Percentiles rank a stretch among this genome's conserved stretches.
Evolutionary conservation across 2,113 vertebrate species (phyloP).

Genomic region (Mesocricetus auratus): DNA sequence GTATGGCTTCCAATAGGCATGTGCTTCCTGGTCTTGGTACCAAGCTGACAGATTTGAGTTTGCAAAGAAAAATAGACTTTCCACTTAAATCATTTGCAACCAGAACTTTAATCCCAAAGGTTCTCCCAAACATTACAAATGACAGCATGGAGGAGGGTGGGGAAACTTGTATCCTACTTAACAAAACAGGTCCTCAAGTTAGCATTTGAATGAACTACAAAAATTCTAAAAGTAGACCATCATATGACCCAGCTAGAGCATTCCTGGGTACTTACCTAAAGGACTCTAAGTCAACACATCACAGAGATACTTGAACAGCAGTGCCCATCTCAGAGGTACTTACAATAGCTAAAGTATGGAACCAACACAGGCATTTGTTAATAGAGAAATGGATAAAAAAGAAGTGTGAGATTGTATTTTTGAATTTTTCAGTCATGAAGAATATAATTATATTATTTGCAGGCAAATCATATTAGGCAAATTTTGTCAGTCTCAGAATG

Average conservation of each 20-base stretch:
- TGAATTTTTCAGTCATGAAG: neutral
- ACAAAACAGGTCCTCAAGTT: conserved; percentile 81
- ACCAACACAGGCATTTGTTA: too few species aligned
- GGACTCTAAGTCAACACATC: neutral
- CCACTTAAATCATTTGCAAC: conserved; percentile 87
- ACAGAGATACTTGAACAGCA: neutral
- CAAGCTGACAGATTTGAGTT: conserved; percentile 32
- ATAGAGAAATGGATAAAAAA: neutral
- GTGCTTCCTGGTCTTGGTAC: conserved; percentile 25
- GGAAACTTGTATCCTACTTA: neutral
- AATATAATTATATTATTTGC: neutral
- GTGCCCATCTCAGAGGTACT: neutral
- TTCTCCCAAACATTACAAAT: neutral
- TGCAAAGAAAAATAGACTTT: conserved; percentile 32
- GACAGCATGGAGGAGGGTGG: neutral
- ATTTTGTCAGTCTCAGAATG: neutral
- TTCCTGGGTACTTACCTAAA: neutral
- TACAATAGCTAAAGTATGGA: neutral
- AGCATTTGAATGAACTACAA: neutral
- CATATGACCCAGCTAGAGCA: neutral
- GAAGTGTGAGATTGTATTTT: neutral
- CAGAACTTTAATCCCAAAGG: conserved; percentile 91
- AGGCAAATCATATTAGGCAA: neutral
- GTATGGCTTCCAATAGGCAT: conserved; percentile 72
- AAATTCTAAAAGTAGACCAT: neutral